Base-by-base conservation (phyloP, 2,113 vertebrate genomes). In the Ifrita kowaldi region DNA sequence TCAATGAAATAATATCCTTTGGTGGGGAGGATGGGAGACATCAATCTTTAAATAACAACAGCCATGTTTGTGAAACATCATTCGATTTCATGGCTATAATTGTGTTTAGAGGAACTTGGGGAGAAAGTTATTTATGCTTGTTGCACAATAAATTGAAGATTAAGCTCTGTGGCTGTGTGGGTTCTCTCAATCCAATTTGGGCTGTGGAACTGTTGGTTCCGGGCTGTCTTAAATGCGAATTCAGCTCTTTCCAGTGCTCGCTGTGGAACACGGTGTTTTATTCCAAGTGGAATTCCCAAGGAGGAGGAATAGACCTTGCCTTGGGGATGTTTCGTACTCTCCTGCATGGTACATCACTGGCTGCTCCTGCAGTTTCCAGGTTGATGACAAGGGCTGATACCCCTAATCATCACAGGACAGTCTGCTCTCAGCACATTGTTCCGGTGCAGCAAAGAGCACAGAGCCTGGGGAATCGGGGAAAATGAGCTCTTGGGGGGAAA, bases 121-220 rank as follows among this genome's bases (percentile, higher is more conserved):
- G 80, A 50, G 44, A 59, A 68, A 17, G 55, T 60, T 67, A 6
- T 16, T 82, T 46, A 32, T 18, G 37, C 63, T 80, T 84, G 47
- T 91, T 84, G 94, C 91, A 68, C 90, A 97, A 97, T 97, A 97
- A 97, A 97, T 32, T 14, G 33, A 46, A 84, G 65, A 75, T 89
- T 18, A 67, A 57, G 52, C 62, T 87, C 67, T 55, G 56, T 47
- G 70, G 30, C 84, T 52, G 76, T n/a, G 81, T 91, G 68, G 21
- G 3, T 63, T 87, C 42, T 83, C 57, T 85, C 3, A 42, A 39
- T 55, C 39, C 33, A 6, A 0, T 88, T 77, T 62, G 59, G 20
- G 32, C 8, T 16, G 3, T 3, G 11, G 3, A 13, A 19, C 5
- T n/a, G 3, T 57, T 22, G 30, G 10, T 50, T 75, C 20, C 0